phyloP scores from a whole-genome alignment of 2,888 invertebrate species.

The Aphelenchoides bicaudatus region DNA sequence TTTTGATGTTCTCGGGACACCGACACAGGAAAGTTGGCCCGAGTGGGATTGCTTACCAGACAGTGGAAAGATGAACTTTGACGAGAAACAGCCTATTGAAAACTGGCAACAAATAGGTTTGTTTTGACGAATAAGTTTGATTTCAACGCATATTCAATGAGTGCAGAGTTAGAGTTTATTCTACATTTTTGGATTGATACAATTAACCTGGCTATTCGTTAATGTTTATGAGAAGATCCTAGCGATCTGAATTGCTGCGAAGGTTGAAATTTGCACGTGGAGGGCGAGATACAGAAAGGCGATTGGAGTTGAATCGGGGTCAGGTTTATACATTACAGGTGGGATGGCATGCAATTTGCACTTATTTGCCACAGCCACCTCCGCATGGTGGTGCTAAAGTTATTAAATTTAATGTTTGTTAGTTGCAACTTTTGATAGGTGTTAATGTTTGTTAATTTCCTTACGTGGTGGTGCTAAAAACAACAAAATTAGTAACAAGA shows the following conservation, averaged over 20 bases:
- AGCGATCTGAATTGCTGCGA: constrained; percentile 5
- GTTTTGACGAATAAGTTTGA: constrained; percentile 3
- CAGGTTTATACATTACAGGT: not conserved
- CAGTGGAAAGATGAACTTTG: constrained; percentile 35
- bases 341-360: not conserved
- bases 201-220: no score
- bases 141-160: not conserved
- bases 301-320: constrained; percentile 1
- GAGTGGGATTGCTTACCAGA: constrained; percentile 45
- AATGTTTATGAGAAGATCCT: no score
- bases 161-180: not conserved
- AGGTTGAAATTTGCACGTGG: not conserved
- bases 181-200: no score
- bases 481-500: not conserved
- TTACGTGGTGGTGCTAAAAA: no score
- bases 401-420: no score
- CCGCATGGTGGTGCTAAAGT: constrained; percentile 13
- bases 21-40: constrained; percentile 86
- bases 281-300: constrained; percentile 1
- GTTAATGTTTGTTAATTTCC: not conserved
- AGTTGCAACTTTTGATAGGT: no score
- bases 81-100: constrained; percentile 22
- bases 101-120: constrained; percentile 37
- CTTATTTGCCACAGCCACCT: constrained; percentile 11
- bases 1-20: constrained; percentile 89